Conservation (phyloP, 2,113 vertebrate species). For the Gorsachius goisagi region DNA sequence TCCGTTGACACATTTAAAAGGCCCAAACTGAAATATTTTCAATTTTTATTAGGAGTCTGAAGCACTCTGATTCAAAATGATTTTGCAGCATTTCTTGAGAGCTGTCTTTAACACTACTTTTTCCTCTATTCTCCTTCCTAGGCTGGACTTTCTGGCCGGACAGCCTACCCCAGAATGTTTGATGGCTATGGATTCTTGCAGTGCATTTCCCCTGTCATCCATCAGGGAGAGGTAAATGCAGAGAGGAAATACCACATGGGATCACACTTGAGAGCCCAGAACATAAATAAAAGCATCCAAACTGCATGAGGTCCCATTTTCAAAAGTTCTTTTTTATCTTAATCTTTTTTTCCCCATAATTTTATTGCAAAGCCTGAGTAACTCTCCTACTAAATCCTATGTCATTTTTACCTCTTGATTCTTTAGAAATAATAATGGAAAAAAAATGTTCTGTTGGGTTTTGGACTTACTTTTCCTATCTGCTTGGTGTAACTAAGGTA, state of each 20-base stretch:
- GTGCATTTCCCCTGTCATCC: background rate
- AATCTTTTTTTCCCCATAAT: background rate
- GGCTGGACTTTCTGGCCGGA: background rate
- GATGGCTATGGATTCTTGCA: background rate
- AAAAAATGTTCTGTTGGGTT: background rate
- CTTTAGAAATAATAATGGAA: background rate
- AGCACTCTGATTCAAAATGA: background rate
- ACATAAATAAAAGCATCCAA: background rate
- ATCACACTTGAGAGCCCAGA: background rate
- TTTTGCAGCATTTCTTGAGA: background rate
- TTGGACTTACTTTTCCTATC: background rate
- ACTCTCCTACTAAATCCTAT: background rate
- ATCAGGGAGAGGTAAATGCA: background rate
- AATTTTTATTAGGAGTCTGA: background rate
- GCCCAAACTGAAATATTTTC: background rate
- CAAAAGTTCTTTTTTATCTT: background rate
- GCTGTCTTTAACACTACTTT: background rate
- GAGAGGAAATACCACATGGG: background rate
- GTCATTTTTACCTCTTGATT: background rate
- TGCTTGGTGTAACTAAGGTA: fast-evolving
- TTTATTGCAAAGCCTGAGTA: background rate
- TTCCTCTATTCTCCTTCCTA: background rate
- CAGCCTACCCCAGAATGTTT: background rate
- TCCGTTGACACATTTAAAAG: background rate
- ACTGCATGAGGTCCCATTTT: background rate